Evolutionary conservation across 2,797 vertebrate genomes (phyloP).

Genomic region (Heteromormyrus szaboi): DNA sequence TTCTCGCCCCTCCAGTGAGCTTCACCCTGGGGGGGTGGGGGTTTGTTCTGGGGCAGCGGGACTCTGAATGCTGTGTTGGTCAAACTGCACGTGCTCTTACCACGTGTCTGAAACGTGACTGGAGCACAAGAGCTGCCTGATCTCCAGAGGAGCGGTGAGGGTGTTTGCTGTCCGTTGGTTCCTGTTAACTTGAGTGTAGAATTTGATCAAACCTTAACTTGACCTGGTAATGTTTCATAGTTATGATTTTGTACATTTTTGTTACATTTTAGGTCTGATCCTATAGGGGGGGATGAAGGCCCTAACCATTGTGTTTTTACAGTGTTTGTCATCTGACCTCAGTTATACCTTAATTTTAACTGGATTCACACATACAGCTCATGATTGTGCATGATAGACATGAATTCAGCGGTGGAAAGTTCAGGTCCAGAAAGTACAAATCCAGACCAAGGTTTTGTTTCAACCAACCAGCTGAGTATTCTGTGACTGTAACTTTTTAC

Average conservation of each 20-base stretch:
- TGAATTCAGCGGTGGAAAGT: not conserved
- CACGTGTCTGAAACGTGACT: not conserved
- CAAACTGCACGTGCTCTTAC: not conserved
- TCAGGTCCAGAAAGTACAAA: not conserved
- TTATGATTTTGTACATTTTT: not conserved
- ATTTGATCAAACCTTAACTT: not conserved
- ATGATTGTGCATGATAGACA: not conserved
- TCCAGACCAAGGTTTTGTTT: not conserved
- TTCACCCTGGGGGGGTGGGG: not conserved
- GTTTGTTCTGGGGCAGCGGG: not conserved
- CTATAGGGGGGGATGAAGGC: not conserved
- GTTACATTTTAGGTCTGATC: not conserved
- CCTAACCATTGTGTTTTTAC: not conserved
- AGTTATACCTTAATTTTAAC: not conserved
- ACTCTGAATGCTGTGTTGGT: not conserved
- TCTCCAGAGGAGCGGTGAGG: not conserved
- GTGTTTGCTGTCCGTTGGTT: not conserved
- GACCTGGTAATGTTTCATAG: not conserved
- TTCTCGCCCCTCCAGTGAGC: slow-evolving; percentile 79
- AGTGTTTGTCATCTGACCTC: not conserved
- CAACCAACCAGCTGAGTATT: too few relatives aligned
- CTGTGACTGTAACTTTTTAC: too few relatives aligned
- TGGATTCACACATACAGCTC: not conserved
- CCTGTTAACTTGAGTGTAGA: not conserved
- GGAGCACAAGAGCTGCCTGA: not conserved